Percentiles rank a stretch among this genome's conserved stretches.
Evolutionary conservation across 2,888 invertebrate genomes (phyloP).

Genomic region (Pocota personata): DNA sequence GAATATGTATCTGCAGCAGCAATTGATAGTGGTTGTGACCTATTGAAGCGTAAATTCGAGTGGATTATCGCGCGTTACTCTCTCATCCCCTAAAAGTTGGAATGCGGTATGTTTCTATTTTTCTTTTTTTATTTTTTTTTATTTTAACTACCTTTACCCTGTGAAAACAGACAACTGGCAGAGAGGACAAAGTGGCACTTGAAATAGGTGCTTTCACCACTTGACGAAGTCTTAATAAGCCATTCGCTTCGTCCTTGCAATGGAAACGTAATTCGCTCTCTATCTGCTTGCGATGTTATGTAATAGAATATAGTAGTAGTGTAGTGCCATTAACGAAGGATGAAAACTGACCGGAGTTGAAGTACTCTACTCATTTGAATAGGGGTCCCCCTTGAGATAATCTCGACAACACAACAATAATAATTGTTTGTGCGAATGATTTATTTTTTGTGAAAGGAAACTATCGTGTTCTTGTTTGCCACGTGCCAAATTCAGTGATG

Average conservation of each 20-base stretch:
- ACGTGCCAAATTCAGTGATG: slow-evolving; percentile 63
- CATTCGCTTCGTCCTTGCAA: slow-evolving; percentile 46
- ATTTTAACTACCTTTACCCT: neutral
- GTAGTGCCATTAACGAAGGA: slow-evolving; percentile 24
- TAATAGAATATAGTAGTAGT: neutral
- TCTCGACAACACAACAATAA: slow-evolving; percentile 33
- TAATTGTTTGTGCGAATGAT: slow-evolving; percentile 8
- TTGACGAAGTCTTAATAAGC: slow-evolving; percentile 65
- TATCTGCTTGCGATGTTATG: slow-evolving; percentile 17
- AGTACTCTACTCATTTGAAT: slow-evolving; percentile 43
- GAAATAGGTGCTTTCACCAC: slow-evolving; percentile 55
- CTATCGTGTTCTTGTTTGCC: slow-evolving; percentile 38
- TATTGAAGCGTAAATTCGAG: slow-evolving; percentile 56
- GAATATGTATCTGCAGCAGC: neutral
- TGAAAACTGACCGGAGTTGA: slow-evolving; percentile 49
- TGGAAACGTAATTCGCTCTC: neutral
- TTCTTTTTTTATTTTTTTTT: neutral
- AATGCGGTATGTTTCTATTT: slow-evolving; percentile 23
- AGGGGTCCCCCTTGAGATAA: slow-evolving; percentile 51
- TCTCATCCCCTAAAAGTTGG: slow-evolving; percentile 28
- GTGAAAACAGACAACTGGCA: slow-evolving; percentile 59
- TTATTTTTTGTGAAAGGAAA: neutral
- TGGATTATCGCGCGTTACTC: slow-evolving; percentile 46
- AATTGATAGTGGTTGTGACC: slow-evolving; percentile 35
- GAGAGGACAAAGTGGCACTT: slow-evolving; percentile 35